Evolutionary conservation across 2,797 vertebrate species (phyloP).

Genomic region (Danionella dracula): DNA sequence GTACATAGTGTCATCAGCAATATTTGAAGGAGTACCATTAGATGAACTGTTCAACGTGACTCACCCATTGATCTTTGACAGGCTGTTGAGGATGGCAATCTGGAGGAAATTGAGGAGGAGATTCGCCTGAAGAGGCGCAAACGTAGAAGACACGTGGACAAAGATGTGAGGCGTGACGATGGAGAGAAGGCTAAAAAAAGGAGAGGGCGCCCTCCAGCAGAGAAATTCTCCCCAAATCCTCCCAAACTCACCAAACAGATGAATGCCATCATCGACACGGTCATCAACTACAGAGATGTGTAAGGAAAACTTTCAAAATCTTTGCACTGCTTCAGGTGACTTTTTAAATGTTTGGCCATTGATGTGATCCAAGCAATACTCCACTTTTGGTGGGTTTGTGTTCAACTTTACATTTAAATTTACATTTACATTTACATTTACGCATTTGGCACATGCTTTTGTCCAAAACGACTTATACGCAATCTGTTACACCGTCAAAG

Average conservation of each 20-base stretch:
- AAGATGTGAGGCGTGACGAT: conserved; percentile 83
- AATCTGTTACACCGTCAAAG: too few relatives aligned
- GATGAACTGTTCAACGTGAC: not conserved
- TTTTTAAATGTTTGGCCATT: not conserved
- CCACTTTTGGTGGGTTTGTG: too few relatives aligned
- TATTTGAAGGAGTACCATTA: not conserved
- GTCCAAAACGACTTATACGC: too few relatives aligned
- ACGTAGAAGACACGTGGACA: conserved; percentile 87
- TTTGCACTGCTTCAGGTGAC: not conserved
- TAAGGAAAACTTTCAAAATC: conserved; percentile 55
- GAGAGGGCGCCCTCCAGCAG: conserved; percentile 89
- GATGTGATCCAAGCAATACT: too few relatives aligned
- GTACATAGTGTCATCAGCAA: too few relatives aligned
- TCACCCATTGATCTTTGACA: conserved; percentile 45
- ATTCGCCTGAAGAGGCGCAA: conserved; percentile 94
- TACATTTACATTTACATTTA: too few relatives aligned
- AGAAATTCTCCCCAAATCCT: conserved; percentile 92
- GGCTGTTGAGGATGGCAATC: conserved; percentile 96
- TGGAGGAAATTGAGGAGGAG: conserved; percentile 98
- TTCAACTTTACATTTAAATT: too few relatives aligned
- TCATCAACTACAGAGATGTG: conserved; percentile 97
- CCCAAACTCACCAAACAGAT: conserved; percentile 95
- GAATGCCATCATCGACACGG: conserved; percentile 92
- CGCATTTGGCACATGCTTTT: too few relatives aligned
- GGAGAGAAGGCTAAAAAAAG: conserved; percentile 88